Evolutionary conservation across 2,113 vertebrate genomes (phyloP).

Genomic region (Poeciliopsis occidentalis): DNA sequence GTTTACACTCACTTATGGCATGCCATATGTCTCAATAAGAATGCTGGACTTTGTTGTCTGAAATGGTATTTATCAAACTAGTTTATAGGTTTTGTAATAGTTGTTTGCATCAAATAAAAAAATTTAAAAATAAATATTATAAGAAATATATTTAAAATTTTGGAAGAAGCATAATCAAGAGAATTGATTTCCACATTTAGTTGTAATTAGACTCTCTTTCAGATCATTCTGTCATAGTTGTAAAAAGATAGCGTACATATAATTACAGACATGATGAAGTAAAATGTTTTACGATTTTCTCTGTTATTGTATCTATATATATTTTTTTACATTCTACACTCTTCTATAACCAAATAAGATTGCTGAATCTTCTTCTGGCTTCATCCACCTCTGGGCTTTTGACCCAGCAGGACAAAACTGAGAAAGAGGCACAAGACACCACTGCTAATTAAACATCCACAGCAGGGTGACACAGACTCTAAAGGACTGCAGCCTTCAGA

Average conservation of each 20-base stretch:
- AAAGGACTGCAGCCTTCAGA: neutral
- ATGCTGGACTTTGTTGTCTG: neutral
- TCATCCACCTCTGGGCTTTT: neutral
- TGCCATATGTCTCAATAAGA: slow-evolving; percentile 41
- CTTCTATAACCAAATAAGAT: neutral
- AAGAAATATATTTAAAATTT: neutral
- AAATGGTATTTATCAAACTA: neutral
- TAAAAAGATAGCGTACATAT: neutral
- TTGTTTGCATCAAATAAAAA: neutral
- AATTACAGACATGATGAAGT: neutral
- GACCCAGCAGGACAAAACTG: too few relatives aligned
- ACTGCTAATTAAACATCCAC: neutral
- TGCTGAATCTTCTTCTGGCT: neutral
- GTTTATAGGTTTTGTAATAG: too few relatives aligned
- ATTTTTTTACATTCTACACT: too few relatives aligned
- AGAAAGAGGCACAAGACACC: neutral
- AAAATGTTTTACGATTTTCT: neutral
- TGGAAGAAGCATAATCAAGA: too few relatives aligned
- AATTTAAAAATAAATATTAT: neutral
- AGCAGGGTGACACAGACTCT: neutral
- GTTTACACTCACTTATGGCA: slow-evolving; percentile 49
- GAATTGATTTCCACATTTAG: neutral
- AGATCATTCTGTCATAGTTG: neutral
- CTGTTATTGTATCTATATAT: neutral
- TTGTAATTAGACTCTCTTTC: neutral